phyloP scores from a whole-genome alignment of 2,888 invertebrate species.

The Torymus auratus region DNA sequence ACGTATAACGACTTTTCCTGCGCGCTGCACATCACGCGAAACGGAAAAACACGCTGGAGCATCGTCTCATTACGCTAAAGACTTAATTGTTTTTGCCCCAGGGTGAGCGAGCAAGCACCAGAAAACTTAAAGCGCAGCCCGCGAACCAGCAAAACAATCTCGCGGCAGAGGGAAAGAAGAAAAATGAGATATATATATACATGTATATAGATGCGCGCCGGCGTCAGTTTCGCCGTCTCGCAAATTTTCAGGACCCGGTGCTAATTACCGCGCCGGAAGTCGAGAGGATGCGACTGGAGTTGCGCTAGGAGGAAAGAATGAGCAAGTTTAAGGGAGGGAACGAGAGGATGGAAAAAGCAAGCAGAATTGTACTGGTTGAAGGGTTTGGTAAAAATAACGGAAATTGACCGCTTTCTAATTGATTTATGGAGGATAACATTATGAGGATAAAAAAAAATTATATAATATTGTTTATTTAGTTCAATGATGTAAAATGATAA shows the following conservation, averaged over 20 bases:
- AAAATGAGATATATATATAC: constrained; percentile 59
- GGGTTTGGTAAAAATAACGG: not conserved
- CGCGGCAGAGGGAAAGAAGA: not conserved
- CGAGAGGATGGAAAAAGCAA: not conserved
- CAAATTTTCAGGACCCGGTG: constrained; percentile 66
- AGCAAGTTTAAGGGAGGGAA: constrained; percentile 15
- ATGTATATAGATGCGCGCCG: not conserved
- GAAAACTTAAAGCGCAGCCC: constrained; percentile 41
- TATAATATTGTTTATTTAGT: too few species aligned
- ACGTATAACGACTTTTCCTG: constrained; percentile 30
- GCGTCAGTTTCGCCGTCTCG: constrained; percentile 54
- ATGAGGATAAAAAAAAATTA: too few species aligned
- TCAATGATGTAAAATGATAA: too few species aligned
- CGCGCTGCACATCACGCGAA: constrained; percentile 38
- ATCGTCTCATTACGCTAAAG: constrained; percentile 51
- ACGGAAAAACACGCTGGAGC: constrained; percentile 30
- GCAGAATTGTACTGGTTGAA: not conserved
- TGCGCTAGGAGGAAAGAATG: not conserved
- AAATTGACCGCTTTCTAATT: not conserved
- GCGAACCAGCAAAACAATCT: constrained; percentile 42
- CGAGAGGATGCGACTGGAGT: constrained; percentile 16
- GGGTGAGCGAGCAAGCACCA: constrained; percentile 30
- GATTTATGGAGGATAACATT: too few species aligned
- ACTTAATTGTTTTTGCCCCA: constrained; percentile 52
- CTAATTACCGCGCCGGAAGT: constrained; percentile 66